A percentile compares a stretch with the other conserved stretches of the same genome.
Evolutionary conservation across 2,888 invertebrate species (phyloP).

Genomic region (Troilus luridus): DNA sequence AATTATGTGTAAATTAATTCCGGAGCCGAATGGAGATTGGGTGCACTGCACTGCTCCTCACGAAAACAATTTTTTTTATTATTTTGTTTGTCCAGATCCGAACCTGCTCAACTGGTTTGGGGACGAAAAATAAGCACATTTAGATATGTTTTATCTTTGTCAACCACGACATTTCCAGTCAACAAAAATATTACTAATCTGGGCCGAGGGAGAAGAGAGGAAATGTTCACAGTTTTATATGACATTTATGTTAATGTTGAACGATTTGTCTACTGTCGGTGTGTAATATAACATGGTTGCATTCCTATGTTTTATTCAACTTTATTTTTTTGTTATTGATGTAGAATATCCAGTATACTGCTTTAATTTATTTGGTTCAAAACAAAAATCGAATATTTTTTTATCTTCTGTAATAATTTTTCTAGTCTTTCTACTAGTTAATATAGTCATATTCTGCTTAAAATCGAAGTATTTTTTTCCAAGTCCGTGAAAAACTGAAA

Average conservation of each 20-base stretch:
- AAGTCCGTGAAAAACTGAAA: no score
- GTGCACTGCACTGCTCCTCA: neutral
- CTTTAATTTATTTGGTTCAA: no score
- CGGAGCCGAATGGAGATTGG: neutral
- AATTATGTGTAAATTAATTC: neutral
- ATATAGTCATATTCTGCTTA: no score
- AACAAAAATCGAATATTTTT: no score
- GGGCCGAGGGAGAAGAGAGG: neutral
- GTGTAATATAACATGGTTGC: neutral
- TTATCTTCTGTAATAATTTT: no score
- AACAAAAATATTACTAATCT: slow-evolving; percentile 1
- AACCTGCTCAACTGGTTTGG: neutral
- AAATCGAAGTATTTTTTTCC: no score
- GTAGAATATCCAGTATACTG: neutral
- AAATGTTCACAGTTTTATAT: neutral
- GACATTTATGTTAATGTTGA: neutral
- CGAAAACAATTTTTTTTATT: slow-evolving; percentile 2
- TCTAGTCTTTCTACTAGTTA: no score
- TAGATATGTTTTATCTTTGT: neutral
- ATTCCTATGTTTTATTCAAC: neutral
- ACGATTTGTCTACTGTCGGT: neutral
- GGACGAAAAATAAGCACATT: neutral
- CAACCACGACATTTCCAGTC: neutral
- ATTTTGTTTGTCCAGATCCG: neutral
- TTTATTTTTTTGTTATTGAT: neutral